A percentile compares a stretch with the other conserved stretches of the same genome.
Conservation (phyloP, 2,888 invertebrate species). For the Gasteruption jaculator region DNA sequence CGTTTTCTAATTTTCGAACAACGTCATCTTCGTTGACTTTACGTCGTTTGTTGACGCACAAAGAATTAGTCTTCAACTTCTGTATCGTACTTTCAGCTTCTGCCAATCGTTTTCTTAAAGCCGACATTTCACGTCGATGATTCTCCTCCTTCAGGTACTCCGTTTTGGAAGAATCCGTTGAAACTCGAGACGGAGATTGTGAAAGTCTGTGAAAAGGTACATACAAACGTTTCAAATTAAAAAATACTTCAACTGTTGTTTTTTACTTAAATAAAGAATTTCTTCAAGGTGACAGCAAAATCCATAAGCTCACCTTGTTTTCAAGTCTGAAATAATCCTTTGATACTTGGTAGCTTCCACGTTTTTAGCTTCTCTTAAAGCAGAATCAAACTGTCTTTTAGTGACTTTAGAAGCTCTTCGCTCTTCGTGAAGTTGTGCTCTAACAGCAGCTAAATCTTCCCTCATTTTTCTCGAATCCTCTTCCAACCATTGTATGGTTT, state of each 20-base stretch:
- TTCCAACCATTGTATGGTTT: slow-evolving; percentile 42
- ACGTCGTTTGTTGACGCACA: slow-evolving; percentile 14
- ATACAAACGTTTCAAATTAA: too few relatives aligned
- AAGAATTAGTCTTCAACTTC: slow-evolving; percentile 23
- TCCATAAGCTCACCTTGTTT: slow-evolving; percentile 28
- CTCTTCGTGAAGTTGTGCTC: slow-evolving; percentile 39
- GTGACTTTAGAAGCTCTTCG: slow-evolving; percentile 33
- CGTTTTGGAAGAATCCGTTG: slow-evolving; percentile 23
- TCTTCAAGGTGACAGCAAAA: too few relatives aligned
- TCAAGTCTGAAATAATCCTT: slow-evolving; percentile 33
- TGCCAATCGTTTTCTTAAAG: slow-evolving; percentile 33
- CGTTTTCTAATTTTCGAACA: slow-evolving; percentile 28
- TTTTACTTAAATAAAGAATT: too few relatives aligned
- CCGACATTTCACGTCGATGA: slow-evolving; percentile 33
- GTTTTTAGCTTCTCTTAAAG: slow-evolving; percentile 31
- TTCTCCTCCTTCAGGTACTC: slow-evolving; percentile 35
- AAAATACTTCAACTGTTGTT: too few relatives aligned
- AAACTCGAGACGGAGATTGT: slow-evolving; percentile 17
- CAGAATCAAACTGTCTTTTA: slow-evolving; percentile 32
- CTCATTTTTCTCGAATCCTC: slow-evolving; percentile 36
- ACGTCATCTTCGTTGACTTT: slow-evolving; percentile 17
- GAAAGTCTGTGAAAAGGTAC: slow-evolving; percentile 17
- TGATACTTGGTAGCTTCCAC: slow-evolving; percentile 36
- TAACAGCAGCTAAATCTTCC: slow-evolving; percentile 36
- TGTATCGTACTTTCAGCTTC: slow-evolving; percentile 36